phyloP scores from a whole-genome alignment of 2,797 vertebrate genomes.

The Eutrigla gurnardus region DNA sequence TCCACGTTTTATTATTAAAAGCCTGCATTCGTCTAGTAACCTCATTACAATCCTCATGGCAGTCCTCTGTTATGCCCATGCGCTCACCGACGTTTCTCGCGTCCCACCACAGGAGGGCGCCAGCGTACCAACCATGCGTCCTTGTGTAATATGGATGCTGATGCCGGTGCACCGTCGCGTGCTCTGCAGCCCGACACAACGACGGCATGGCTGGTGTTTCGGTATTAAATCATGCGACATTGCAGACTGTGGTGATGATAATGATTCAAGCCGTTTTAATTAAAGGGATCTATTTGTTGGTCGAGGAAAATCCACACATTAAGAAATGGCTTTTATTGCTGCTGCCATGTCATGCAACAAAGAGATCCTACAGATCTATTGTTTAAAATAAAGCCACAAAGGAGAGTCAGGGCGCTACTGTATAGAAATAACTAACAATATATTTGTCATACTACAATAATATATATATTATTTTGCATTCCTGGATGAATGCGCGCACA shows the following conservation, averaged over 20 bases:
- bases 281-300: neutral
- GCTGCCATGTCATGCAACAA: neutral
- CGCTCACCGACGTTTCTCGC: neutral
- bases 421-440: too few relatives aligned
- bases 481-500: too few relatives aligned
- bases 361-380: neutral
- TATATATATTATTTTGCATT: too few relatives aligned
- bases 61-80: neutral
- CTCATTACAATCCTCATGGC: neutral
- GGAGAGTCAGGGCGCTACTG: too few relatives aligned
- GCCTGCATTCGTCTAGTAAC: neutral
- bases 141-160: conserved; percentile 12
- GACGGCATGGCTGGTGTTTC: neutral
- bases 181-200: conserved; percentile 26
- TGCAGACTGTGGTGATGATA: neutral
- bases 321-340: neutral
- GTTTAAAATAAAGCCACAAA: too few relatives aligned
- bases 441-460: too few relatives aligned
- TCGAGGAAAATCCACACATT: conserved; percentile 21
- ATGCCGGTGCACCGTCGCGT: conserved; percentile 39
- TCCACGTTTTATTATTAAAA: neutral
- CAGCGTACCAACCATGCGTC: conserved; percentile 14
- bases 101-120: conserved; percentile 48
- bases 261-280: neutral
- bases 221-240: neutral